Percentiles rank a stretch among this genome's conserved stretches.
phyloP scores from a whole-genome alignment of 2,113 vertebrate genomes.

The Alaudala cheleensis region DNA sequence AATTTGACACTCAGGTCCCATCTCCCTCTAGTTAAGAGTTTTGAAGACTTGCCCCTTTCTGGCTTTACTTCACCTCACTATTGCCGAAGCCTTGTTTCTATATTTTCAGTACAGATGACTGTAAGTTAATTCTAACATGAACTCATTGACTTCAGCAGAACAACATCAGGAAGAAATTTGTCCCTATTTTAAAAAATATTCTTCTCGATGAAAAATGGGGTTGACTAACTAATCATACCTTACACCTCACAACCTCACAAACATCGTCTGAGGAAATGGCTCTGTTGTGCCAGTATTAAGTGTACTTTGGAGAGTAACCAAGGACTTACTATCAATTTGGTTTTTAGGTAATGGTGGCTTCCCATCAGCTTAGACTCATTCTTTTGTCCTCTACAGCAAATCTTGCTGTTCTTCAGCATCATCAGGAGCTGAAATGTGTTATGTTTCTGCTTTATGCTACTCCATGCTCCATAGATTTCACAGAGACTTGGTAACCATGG shows the following conservation, averaged over 20 bases:
- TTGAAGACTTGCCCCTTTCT: not conserved
- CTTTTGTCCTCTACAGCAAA: conserved; percentile 35
- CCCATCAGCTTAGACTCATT: not conserved
- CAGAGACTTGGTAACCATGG: accelerated
- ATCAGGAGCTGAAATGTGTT: not conserved
- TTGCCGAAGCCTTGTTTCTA: not conserved
- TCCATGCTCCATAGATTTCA: not conserved
- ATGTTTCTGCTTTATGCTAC: not conserved
- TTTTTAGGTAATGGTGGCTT: not conserved
- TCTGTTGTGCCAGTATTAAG: not conserved
- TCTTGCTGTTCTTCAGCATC: not conserved
- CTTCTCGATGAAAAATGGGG: not conserved
- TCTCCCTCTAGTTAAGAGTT: not conserved
- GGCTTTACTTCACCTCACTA: not conserved
- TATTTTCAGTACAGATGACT: not conserved
- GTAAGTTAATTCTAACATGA: not conserved
- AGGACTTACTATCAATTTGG: not conserved
- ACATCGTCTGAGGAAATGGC: not conserved
- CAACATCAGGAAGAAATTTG: not conserved
- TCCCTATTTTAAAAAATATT: not conserved
- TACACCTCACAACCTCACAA: not conserved
- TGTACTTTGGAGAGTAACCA: not conserved
- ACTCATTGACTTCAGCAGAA: not conserved
- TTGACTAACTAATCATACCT: not conserved
- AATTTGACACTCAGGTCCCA: not conserved